These are phyloP conservation scores for Odontesthes bonariensis DNA, from an alignment of 2,113 vertebrate species.

Conservation along the genomic window DNA sequence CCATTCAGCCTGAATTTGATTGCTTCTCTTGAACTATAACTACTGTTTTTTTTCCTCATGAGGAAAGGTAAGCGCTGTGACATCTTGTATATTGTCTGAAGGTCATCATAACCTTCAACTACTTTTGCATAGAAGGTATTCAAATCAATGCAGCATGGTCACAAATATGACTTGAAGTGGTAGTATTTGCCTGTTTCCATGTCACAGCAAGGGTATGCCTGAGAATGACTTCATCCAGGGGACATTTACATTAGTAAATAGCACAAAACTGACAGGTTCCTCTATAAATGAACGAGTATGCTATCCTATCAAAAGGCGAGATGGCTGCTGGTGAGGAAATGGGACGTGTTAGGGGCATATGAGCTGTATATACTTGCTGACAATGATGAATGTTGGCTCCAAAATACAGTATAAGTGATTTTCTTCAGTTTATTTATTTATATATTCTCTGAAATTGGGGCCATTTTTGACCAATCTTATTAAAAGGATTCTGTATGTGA, in stretches of 20 bases:
- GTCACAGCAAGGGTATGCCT: conserved; percentile 60
- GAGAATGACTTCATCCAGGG: conserved; percentile 67
- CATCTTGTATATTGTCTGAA: conserved; percentile 28
- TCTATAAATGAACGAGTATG: conserved; percentile 80
- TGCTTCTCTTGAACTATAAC: conserved; percentile 17
- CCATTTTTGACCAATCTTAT: conserved; percentile 72
- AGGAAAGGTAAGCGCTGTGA: conserved; percentile 11
- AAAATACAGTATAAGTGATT: conserved; percentile 82
- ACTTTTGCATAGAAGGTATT: conserved; percentile 47
- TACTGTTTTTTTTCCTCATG: background rate
- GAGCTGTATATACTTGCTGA: conserved; percentile 78
- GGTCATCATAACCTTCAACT: conserved; percentile 71
- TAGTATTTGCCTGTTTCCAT: conserved; percentile 65
- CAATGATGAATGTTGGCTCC: conserved; percentile 84
- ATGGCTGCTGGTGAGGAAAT: conserved; percentile 79
- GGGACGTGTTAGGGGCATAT: conserved; percentile 82
- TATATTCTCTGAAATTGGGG: conserved; percentile 70
- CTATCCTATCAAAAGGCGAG: conserved; percentile 76
- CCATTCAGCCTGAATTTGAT: conserved; percentile 3
- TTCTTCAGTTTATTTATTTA: conserved; percentile 73
- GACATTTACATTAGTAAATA: conserved; percentile 86
- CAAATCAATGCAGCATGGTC: conserved; percentile 55
- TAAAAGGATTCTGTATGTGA: conserved; percentile 48
- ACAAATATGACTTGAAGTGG: conserved; percentile 52
- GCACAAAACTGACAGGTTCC: conserved; percentile 82